Evolutionary conservation across 2,797 vertebrate genomes (phyloP), one percentile per base, ranked within the genome.

Genomic region (Arremon brunneinucha): DNA sequence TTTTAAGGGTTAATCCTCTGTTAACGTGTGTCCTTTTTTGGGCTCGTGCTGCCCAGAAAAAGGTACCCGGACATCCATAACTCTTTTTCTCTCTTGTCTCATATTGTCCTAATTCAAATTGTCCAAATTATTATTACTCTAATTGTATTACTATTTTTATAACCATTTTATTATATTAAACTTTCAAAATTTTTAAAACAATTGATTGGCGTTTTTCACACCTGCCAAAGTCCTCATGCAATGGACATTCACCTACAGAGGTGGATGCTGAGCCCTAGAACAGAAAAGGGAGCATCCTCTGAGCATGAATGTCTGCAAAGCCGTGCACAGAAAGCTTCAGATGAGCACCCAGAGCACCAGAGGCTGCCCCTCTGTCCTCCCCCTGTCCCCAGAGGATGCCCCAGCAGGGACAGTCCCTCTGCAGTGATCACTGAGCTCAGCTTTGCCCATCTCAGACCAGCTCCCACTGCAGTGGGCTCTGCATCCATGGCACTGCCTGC

Each of bases 401-500:
- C 68, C 41, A 27, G 46, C 43, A 59, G 44, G 28, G 56, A 63
- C 1, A 2, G 60, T 13, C 41, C 59, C 52, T 52, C 44, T n/a
- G 70, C 59, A 56, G 69, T 32, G 35, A 17, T 6, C 39, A 35
- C n/a, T 15, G 53, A 55, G 53, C 32, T 23, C 52, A 44, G 49
- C 0, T 0, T 1, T 26, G 63, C 21, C 8, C 4, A 37, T 8
- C 55, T 41, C 52, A 59, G 47, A 23, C 3, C 68, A 56, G 43
- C 43, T 59, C 77, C 46, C 47, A 34, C 41, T 34, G 41, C 2
- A 68, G 5, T 8, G 57, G 11, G 34, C 6, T 69, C 64, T 27
- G 1, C 74, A 30, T 2, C 0, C 0, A 32, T 7, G 65, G 32
- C 65, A 52, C 52, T 15, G n/a, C 69, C 32, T 11, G 50, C 34